Conservation (phyloP, 2,888 invertebrate genomes). For the Protodeltote pygarga region DNA sequence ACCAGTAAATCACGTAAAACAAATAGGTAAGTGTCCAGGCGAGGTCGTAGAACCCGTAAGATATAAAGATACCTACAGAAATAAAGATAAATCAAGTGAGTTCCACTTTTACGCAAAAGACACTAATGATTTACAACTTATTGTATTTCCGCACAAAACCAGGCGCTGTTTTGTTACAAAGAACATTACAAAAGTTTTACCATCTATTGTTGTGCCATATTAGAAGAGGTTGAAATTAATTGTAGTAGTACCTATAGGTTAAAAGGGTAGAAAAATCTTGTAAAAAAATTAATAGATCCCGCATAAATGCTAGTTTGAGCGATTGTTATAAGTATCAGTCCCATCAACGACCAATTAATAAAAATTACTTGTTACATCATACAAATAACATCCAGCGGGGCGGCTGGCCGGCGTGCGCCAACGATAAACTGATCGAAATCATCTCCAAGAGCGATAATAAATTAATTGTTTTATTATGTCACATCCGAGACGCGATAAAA, state of each 20-base stretch:
- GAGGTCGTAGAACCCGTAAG: slow-evolving; percentile 17
- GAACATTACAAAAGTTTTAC: slow-evolving; percentile 22
- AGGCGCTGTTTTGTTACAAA: slow-evolving; percentile 39
- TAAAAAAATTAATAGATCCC: slow-evolving; percentile 57
- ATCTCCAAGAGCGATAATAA: slow-evolving; percentile 77
- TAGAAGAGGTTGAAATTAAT: not conserved
- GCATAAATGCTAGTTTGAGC: slow-evolving; percentile 67
- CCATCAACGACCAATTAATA: slow-evolving; percentile 83
- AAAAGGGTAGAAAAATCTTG: not conserved
- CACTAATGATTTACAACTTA: slow-evolving; percentile 48
- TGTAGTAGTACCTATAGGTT: too few relatives aligned
- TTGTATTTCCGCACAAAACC: slow-evolving; percentile 34
- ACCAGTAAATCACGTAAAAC: slow-evolving; percentile 35
- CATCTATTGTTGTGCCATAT: slow-evolving; percentile 14
- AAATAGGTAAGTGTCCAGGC: slow-evolving; percentile 15
- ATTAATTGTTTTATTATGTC: slow-evolving; percentile 86
- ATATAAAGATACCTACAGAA: too few relatives aligned
- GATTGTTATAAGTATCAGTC: slow-evolving; percentile 62
- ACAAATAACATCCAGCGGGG: slow-evolving; percentile 80
- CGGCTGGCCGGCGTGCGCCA: slow-evolving; percentile 72
- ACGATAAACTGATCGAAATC: slow-evolving; percentile 81
- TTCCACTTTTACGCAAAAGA: slow-evolving; percentile 41
- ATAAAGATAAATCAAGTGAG: slow-evolving; percentile 41
- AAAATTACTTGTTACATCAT: slow-evolving; percentile 81
- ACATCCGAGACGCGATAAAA: slow-evolving; percentile 77